Percentiles rank a stretch among this genome's conserved stretches.
phyloP scores from a whole-genome alignment of 2,797 vertebrate genomes.

The Rhincodon typus region DNA sequence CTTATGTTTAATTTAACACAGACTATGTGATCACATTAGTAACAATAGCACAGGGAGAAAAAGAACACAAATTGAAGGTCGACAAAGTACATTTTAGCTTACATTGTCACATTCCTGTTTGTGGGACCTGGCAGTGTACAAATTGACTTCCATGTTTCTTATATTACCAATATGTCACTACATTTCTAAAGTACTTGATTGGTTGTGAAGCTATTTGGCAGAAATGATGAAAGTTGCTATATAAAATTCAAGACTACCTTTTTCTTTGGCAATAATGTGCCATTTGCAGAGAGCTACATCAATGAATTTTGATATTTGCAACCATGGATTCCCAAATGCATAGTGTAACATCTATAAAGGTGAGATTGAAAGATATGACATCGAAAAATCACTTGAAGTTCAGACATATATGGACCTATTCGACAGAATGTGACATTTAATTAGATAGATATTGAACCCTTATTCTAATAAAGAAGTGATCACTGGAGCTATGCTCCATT shows the following conservation, averaged over 20 bases:
- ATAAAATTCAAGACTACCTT: not conserved
- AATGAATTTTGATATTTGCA: not conserved
- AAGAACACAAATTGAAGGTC: not conserved
- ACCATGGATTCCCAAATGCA: not conserved
- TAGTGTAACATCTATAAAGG: not conserved
- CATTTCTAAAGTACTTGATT: not conserved
- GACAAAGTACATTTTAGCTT: not conserved
- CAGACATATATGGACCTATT: not conserved
- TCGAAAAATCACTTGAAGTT: not conserved
- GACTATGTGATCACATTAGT: not conserved
- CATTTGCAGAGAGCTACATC: not conserved
- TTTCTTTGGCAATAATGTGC: not conserved
- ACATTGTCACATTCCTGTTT: not conserved
- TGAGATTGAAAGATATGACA: not conserved
- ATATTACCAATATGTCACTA: not conserved
- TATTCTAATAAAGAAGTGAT: conserved; percentile 7
- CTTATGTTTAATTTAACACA: not conserved
- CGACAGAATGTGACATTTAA: not conserved
- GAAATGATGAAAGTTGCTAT: not conserved
- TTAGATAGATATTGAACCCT: not conserved
- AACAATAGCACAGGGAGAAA: not conserved
- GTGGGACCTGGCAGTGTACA: not conserved
- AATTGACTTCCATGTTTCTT: not conserved
- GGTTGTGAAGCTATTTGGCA: not conserved
- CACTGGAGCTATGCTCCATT: not conserved